Base-by-base conservation (phyloP, 2,797 vertebrate genomes). In the Forpus xanthops region DNA sequence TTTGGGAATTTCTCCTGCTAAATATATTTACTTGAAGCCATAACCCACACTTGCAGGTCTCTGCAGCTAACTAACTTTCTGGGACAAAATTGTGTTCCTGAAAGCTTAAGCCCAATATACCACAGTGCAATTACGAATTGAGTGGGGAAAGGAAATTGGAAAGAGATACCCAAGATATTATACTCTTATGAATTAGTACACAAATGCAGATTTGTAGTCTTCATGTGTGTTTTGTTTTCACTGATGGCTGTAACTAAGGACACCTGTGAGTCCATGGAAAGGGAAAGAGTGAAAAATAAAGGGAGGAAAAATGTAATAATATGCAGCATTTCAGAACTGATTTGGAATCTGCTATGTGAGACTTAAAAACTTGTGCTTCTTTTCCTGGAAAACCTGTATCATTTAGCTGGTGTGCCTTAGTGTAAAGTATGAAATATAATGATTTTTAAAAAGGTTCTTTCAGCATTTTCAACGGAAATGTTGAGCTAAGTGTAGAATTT, bases 401-500 rank as follows among this genome's bases (percentile, higher is more conserved):
- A 6, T 96, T 96, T 97, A 90, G 86, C 73, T 96, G 88, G 78
- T 95, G 87, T 86, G 87, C 92, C 92, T 97, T 87, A 79, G 87
- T 70, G 85, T 55, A 67, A 96, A 97, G 67, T 27, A 95, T 95
- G 87, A 96, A 97, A 96, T 96, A 90, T 37, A 97, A 91, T 75
- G 92, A 92, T 94, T 95, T 94, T 96, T 96, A 37, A 58, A 95
- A 95, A 92, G 80, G 96, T 96, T 95, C 70, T 97, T 97, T 94
- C 88, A 87, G 76, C 37, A 6, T 97, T 98, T 98, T 95, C 95
- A 98, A 94, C 42, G 92, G 97, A 98, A 98, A 98, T 91, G 96
- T 97, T 98, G 97, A 98, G 95, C 94, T 97, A 97, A 97, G 96
- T 93, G 97, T 93, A 97, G 96, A 98, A 98, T 97, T 97, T 96